A percentile compares a stretch with the other conserved stretches of the same genome.
These are phyloP conservation scores for Cyprinodon diabolis DNA, from an alignment of 2,797 vertebrate genomes.

Conservation along the genomic window DNA sequence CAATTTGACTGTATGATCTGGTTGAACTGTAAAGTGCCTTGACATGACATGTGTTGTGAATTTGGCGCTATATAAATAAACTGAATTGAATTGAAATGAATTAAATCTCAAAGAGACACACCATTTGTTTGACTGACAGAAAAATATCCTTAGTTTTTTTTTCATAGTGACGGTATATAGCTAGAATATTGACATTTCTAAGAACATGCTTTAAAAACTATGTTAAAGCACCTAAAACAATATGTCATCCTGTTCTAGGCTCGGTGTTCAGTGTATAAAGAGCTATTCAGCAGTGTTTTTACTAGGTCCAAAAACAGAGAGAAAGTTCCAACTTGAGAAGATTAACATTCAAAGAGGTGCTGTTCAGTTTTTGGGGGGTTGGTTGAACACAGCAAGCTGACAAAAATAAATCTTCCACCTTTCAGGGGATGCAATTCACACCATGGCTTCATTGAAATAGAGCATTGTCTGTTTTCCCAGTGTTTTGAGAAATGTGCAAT, in stretches of 20 bases:
- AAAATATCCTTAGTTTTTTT: conserved; percentile 13
- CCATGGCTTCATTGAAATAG: conserved; percentile 17
- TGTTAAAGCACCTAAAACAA: conserved; percentile 8
- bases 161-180: conserved; percentile 6
- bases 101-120: conserved; percentile 70
- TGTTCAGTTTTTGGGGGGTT: conserved; percentile 12
- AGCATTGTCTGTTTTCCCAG: conserved; percentile 23
- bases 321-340: conserved; percentile 21
- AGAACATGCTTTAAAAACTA: conserved; percentile 4
- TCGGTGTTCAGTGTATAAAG: conserved; percentile 13
- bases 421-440: conserved; percentile 14
- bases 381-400: conserved; percentile 25
- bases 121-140: conserved; percentile 32
- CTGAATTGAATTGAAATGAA: too few species aligned
- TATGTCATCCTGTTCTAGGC: conserved; percentile 7
- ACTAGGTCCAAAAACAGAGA: conserved; percentile 11
- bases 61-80: too few species aligned
- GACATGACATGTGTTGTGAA: too few species aligned
- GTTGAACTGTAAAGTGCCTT: too few species aligned
- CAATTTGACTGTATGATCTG: too few species aligned
- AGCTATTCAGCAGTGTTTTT: conserved; percentile 24
- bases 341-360: conserved; percentile 22
- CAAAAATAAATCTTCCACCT: conserved; percentile 35
- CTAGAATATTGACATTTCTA: conserved; percentile 24
- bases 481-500: conserved; percentile 32